A percentile compares a stretch with the other conserved stretches of the same genome.
These are phyloP conservation scores for Phrynocephalus versicolor DNA, from an alignment of 2,113 vertebrate species.

Conservation along the genomic window DNA sequence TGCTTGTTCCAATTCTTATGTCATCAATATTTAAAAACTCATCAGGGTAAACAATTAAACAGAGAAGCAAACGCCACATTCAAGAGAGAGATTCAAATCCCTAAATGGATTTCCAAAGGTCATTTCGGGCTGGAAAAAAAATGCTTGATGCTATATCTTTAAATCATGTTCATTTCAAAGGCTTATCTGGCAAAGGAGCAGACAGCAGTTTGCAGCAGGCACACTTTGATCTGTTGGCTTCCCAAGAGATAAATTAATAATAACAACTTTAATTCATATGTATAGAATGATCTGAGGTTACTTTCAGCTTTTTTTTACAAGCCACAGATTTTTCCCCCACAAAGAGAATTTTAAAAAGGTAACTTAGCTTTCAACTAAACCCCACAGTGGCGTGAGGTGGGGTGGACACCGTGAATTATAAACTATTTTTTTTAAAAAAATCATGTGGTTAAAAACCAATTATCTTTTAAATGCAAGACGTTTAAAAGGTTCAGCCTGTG, in stretches of 20 bases:
- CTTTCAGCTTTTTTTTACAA: slow-evolving; percentile 48
- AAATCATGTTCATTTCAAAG: slow-evolving; percentile 64
- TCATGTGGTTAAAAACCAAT: slow-evolving; percentile 45
- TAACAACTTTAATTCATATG: slow-evolving; percentile 69
- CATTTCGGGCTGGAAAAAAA: slow-evolving; percentile 61
- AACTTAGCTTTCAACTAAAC: slow-evolving; percentile 58
- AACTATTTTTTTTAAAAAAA: slow-evolving; percentile 22
- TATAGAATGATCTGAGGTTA: slow-evolving; percentile 57
- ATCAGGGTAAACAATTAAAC: slow-evolving; percentile 70
- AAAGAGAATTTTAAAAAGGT: slow-evolving; percentile 43
- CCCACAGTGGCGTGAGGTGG: slow-evolving; percentile 6
- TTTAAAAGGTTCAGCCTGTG: slow-evolving; percentile 32
- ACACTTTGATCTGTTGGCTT: slow-evolving; percentile 54
- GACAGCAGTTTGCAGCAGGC: slow-evolving; percentile 36
- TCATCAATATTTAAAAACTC: slow-evolving; percentile 70
- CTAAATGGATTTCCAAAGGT: slow-evolving; percentile 70
- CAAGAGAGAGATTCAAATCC: slow-evolving; percentile 65
- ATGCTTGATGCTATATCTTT: slow-evolving; percentile 56
- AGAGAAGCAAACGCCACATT: slow-evolving; percentile 63
- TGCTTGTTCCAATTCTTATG: slow-evolving; percentile 62
- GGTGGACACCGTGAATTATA: slow-evolving; percentile 30
- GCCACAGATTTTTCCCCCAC: slow-evolving; percentile 49
- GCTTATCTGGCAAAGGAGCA: slow-evolving; percentile 56
- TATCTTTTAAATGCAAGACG: slow-evolving; percentile 44
- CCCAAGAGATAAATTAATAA: slow-evolving; percentile 71